These are phyloP conservation scores for Dasypus novemcinctus DNA, from an alignment of 2,113 vertebrate genomes.

Conservation along the genomic window DNA sequence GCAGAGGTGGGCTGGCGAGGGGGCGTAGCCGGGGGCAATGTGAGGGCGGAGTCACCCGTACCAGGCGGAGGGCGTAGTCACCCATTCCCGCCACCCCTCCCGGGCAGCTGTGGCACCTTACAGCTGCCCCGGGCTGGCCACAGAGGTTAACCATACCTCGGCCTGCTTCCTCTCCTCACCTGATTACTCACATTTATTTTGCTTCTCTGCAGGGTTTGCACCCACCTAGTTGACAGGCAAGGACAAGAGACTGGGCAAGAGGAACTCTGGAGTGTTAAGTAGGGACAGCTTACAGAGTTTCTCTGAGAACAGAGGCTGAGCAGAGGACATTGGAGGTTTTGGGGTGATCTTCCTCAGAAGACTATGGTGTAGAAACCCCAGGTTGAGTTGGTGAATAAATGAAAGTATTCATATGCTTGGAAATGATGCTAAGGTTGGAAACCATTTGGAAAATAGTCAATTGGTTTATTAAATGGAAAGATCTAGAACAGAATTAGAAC, in stretches of 20 bases:
- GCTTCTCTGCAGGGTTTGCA: not conserved
- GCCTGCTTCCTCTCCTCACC: too few relatives aligned
- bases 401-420: not conserved
- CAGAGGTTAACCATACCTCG: too few relatives aligned
- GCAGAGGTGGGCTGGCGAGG: too few relatives aligned
- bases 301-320: not conserved
- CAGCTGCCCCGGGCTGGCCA: too few relatives aligned
- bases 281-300: not conserved
- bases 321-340: not conserved
- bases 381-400: not conserved
- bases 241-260: not conserved
- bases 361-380: not conserved
- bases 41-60: too few relatives aligned
- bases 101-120: too few relatives aligned
- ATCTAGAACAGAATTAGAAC: not conserved
- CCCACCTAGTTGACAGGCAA: not conserved
- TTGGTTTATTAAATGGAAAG: not conserved
- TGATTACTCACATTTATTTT: not conserved
- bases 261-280: not conserved
- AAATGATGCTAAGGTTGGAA: not conserved
- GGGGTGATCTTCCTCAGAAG: not conserved
- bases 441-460: not conserved
- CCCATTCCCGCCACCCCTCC: too few relatives aligned
- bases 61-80: too few relatives aligned
- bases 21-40: too few relatives aligned